Evolutionary conservation across 1,140 invertebrate species (phyloP), one percentile per base, ranked within the genome.

Genomic region (Trypoxylus dichotomus): DNA sequence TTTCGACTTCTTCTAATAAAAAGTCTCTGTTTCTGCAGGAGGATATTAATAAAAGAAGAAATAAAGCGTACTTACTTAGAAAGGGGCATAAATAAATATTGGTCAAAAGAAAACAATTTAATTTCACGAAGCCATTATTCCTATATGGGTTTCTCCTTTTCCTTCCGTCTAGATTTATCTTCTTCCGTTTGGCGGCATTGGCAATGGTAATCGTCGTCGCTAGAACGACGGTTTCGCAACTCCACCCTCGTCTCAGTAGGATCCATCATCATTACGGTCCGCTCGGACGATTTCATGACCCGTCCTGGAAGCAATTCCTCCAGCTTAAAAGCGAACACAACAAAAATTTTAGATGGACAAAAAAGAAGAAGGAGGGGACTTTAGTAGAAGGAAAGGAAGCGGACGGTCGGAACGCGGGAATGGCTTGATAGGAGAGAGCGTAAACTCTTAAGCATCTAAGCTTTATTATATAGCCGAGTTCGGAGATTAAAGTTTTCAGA

Each of bases 171-270:
- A 75, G 75, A 81, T 82, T 82, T 81, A 71, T 80, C 79, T 81
- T 75, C 79, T 79, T 77, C 79, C 78, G 80, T 78, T 80, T 74
- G 79, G n/a, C n/a, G n/a, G n/a, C n/a, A n/a, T n/a, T n/a, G n/a
- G n/a, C 79, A 58, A 58, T n/a, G 47, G 15, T 5, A 58, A 58
- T 8, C 13, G 15, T 58, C 47, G 27, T 68, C 19, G 60, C 1
- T 29, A 24, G 24, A 68, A 68, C 11, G 60, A 25, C 60, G 60
- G 60, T 8, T 11, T 24, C 21, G 19, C n/a, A 68, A 24, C 60
- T 68, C 60, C 60, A 68, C 60, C 60, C 60, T 24, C 81, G 80
- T 74, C 77, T 74, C 47, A 25, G 32, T n/a, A 71, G 29, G 71
- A 47, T 63, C 71, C 76, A 77, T 77, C 68, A 77, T 58, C 76